Conservation (phyloP, 2,888 invertebrate species). For the Plagodis dolabraria region DNA sequence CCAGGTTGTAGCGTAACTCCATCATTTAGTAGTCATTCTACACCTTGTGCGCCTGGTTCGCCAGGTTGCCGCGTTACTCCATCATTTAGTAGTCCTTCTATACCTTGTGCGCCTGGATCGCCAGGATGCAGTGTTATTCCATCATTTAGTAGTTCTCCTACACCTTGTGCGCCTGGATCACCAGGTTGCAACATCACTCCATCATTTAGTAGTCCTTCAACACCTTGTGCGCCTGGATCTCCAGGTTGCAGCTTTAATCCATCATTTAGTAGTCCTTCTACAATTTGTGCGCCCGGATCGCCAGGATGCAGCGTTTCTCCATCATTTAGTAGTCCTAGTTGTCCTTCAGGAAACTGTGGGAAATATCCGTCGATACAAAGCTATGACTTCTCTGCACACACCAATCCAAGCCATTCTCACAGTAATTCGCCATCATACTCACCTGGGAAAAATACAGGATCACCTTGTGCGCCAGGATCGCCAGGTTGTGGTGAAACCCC, state of each 20-base stretch:
- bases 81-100: not conserved
- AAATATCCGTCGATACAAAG: not conserved
- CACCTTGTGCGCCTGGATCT: conserved; percentile 22
- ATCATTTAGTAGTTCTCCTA: not conserved
- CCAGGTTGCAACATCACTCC: conserved; percentile 2
- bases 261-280: not conserved
- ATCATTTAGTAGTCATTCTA: not conserved
- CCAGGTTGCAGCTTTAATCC: conserved; percentile 2
- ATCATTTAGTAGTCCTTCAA: not conserved
- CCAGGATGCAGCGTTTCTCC: conserved; percentile 1
- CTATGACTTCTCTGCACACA: not conserved
- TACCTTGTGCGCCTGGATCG: conserved; percentile 21
- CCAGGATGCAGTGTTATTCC: conserved; percentile 1
- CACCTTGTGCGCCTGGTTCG: conserved; percentile 22
- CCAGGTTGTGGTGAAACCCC: conserved; percentile 2
- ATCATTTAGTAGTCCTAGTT: not conserved
- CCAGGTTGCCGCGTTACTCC: conserved; percentile 2
- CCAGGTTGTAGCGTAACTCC: conserved; percentile 9
- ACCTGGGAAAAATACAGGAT: conserved; percentile 23
- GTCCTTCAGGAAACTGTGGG: conserved; percentile 13
- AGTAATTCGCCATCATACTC: conserved; percentile 7
- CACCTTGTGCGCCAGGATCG: conserved; percentile 22
- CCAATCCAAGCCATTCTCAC: conserved; percentile 8
- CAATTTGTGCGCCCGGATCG: conserved; percentile 10
- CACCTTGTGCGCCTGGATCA: conserved; percentile 22